These are phyloP conservation scores for Tonatia bakeri DNA, from an alignment of 2,113 vertebrate species.

Conservation along the genomic window DNA sequence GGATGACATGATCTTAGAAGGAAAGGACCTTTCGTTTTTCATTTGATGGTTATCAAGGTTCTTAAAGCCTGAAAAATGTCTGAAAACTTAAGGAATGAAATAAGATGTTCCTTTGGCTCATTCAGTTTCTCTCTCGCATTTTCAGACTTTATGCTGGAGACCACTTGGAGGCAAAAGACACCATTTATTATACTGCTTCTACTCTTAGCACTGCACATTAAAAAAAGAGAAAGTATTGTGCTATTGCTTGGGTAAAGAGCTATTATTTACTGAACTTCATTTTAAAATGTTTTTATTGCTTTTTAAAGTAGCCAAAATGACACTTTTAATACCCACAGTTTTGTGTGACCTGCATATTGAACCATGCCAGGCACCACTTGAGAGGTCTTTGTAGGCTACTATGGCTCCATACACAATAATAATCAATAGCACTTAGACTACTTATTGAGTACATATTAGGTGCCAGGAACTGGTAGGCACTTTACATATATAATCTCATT, in stretches of 20 bases:
- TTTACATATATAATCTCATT: constrained; percentile 55
- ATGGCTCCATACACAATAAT: constrained; percentile 48
- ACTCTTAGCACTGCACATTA: not conserved
- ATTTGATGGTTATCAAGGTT: constrained; percentile 30
- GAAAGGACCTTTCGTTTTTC: constrained; percentile 22
- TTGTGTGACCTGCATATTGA: constrained; percentile 64
- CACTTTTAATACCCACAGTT: constrained; percentile 67
- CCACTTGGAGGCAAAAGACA: constrained; percentile 34
- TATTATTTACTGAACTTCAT: constrained; percentile 59
- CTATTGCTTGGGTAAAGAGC: constrained; percentile 34
- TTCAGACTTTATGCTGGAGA: constrained; percentile 20
- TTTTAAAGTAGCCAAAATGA: constrained; percentile 63
- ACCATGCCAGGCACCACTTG: constrained; percentile 43
- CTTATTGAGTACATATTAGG: constrained; percentile 20
- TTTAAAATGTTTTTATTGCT: constrained; percentile 66
- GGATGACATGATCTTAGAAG: constrained; percentile 36
- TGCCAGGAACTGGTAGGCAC: constrained; percentile 1
- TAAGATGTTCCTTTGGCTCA: not conserved
- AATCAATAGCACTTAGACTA: constrained; percentile 68
- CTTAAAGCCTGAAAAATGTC: not conserved
- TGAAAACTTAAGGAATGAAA: constrained; percentile 38
- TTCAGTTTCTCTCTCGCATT: not conserved
- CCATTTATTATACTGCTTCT: constrained; percentile 31
- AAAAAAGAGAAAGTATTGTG: not conserved
- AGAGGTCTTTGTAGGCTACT: constrained; percentile 44